Conservation (phyloP, 2,797 vertebrate species). For the Lagorchestes hirsutus region DNA sequence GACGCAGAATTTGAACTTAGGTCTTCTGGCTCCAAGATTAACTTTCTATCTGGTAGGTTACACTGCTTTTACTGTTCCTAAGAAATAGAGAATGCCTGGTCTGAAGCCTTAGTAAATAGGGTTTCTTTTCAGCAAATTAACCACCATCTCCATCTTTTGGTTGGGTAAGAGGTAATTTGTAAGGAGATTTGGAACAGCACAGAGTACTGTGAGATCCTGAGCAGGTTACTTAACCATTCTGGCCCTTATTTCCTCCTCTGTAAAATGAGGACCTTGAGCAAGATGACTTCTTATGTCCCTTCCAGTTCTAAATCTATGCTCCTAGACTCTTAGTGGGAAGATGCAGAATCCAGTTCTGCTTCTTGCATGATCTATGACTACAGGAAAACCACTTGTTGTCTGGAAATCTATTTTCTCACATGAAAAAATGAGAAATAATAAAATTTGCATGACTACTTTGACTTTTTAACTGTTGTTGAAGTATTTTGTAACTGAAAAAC, state of each 20-base stretch:
- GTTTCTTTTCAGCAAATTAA: neutral
- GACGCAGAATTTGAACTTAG: neutral
- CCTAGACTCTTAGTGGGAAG: neutral
- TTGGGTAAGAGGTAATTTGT: neutral
- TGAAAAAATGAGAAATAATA: conserved; percentile 9
- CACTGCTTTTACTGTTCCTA: neutral
- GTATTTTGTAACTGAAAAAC: neutral
- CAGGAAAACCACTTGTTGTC: neutral
- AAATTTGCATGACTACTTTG: neutral
- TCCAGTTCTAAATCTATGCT: neutral
- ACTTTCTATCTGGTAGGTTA: neutral
- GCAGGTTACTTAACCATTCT: neutral
- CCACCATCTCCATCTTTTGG: neutral
- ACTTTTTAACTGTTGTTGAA: neutral
- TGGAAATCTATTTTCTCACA: neutral
- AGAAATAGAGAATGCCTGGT: neutral
- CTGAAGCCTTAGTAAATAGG: neutral
- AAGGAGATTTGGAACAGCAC: neutral
- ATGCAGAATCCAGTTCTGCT: neutral
- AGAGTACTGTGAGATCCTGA: neutral
- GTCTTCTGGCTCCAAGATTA: too few relatives aligned
- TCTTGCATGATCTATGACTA: neutral
- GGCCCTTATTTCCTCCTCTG: neutral
- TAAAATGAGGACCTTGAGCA: neutral
- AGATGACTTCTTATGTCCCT: neutral